Base-by-base conservation (phyloP, 2,888 invertebrate genomes). In the Chaetoderma sp. region DNA sequence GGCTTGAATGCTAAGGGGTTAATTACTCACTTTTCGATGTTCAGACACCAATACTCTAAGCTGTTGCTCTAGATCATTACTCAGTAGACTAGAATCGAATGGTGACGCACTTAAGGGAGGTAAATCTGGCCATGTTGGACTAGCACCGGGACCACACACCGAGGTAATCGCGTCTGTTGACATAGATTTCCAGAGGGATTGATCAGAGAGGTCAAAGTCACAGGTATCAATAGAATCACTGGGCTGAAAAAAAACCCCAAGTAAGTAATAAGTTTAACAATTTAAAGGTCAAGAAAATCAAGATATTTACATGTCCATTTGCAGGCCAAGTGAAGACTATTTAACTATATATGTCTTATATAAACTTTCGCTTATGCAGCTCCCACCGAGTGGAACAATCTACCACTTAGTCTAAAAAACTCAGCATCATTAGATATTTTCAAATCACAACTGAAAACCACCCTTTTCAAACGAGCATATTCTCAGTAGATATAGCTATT, bases 121-220 rank as follows among this genome's bases (percentile, higher is more conserved):
- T 28, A 82, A 70, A 47, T 78, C 57, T 8, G 84, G 81, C 82
- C 84, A 80, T 18, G 73, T 33, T 5, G 80, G 77, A 36, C 76
- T 71, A 39, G 77, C 66, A 0, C 73, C 73, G 0, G 74, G 67
- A 0, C 77, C 77, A 72, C 81, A 81, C 10, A 86, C 79, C 4
- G 85, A 83, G 45, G 75, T 32, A n/a, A 86, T 72, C 36, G 84
- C 85, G 70, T 87, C 86, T 45, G 71, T 74, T 4, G 85, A 81
- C 86, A 87, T 86, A 10, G 81, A 71, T 71, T 87, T 87, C 87
- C 87, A 87, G 28, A 73, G 70, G 4, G 83, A 75, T 52, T 83
- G 81, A 61, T 86, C 80, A 4, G 71, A 64, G 10, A 87, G 75
- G 45, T 82, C 75, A 74, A 87, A 86, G 39, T 72, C 72, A 71